These are phyloP conservation scores for Erynnis tages DNA, from an alignment of 2,888 invertebrate species.

Conservation along the genomic window DNA sequence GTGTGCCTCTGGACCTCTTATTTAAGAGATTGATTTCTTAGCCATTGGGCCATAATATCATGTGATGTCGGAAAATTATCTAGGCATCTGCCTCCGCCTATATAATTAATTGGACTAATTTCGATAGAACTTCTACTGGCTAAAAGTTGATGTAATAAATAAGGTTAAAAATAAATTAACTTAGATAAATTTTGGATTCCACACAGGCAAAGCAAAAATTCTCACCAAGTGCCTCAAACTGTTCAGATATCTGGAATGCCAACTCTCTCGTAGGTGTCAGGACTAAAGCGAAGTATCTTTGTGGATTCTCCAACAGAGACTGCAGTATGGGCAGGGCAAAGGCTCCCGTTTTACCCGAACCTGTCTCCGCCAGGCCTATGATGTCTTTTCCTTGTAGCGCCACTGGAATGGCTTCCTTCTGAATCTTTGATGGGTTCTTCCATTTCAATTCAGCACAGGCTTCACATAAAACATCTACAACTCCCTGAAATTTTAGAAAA, in stretches of 20 bases:
- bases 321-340: constrained; percentile 98
- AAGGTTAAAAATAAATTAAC: no score
- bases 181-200: no score
- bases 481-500: constrained; percentile 83
- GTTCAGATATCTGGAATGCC: constrained; percentile 99
- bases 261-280: constrained; percentile 98
- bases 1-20: no score
- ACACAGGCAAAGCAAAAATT: no score
- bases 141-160: no score
- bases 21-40: no score
- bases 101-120: no score
- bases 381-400: constrained; percentile 91
- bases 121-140: no score
- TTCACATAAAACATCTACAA: constrained; percentile 94
- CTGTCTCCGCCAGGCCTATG: constrained; percentile 87
- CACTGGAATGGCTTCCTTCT: constrained; percentile 95
- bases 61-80: no score
- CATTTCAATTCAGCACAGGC: constrained; percentile 96
- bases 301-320: constrained; percentile 93
- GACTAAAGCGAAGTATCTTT: constrained; percentile 95
- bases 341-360: constrained; percentile 98
- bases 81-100: no score
- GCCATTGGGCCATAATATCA: no score
- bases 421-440: constrained; percentile 97
- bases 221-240: constrained; percentile 97